phyloP scores from a whole-genome alignment of 2,888 invertebrate species.

The Stegana nigrithorax region DNA sequence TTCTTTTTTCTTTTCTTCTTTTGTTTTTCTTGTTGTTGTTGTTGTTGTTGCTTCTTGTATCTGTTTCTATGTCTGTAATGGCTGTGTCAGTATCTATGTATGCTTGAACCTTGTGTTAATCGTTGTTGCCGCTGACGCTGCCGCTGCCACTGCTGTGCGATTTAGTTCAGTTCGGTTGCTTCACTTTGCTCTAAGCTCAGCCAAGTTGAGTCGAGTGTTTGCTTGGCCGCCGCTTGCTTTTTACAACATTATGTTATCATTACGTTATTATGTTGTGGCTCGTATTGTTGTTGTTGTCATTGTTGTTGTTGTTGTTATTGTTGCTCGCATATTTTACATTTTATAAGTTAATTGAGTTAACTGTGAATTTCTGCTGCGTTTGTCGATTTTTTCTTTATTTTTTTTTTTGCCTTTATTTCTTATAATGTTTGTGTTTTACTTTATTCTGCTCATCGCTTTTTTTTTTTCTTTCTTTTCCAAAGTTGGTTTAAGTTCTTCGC shows the following conservation, averaged over 20 bases:
- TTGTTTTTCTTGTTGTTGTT: no score
- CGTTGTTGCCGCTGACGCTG: neutral
- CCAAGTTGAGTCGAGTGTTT: no score
- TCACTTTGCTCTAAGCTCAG: neutral
- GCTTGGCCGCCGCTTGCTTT: neutral
- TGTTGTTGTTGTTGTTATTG: slow-evolving; percentile 36
- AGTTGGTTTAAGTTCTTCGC: no score
- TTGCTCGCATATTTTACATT: slow-evolving; percentile 54
- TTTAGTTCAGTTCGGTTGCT: slow-evolving; percentile 7
- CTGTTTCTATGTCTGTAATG: no score
- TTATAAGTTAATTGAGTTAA: slow-evolving; percentile 64
- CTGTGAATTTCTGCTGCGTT: slow-evolving; percentile 50
- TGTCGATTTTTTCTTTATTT: slow-evolving; percentile 42
- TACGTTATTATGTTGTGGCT: no score
- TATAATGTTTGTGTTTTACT: neutral
- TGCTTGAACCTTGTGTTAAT: slow-evolving; percentile 4
- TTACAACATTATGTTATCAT: no score
- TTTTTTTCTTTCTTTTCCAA: slow-evolving; percentile 40
- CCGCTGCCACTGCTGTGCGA: neutral
- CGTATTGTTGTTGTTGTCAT: slow-evolving; percentile 1
- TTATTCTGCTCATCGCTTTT: slow-evolving; percentile 19
- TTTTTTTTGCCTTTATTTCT: slow-evolving; percentile 3
- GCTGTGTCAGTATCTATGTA: neutral
- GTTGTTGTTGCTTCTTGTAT: no score
- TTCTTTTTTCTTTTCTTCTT: slow-evolving; percentile 2